A percentile compares a stretch with the other conserved stretches of the same genome.
These are phyloP conservation scores for Macaca nemestrina DNA, from an alignment of 2,113 vertebrate genomes.

Conservation along the genomic window DNA sequence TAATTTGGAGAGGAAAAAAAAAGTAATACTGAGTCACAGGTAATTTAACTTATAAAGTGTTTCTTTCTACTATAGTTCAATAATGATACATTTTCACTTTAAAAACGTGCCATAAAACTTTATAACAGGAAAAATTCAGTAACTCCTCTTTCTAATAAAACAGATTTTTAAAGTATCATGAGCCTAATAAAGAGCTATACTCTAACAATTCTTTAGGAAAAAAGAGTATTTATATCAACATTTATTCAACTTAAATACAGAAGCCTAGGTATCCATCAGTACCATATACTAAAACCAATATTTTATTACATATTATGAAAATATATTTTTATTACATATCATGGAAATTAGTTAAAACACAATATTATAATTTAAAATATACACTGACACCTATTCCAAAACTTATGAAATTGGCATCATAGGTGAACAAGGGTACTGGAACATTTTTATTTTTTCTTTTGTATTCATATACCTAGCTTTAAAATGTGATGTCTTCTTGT, in stretches of 20 bases:
- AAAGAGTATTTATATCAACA: background rate
- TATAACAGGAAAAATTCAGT: slow-evolving; percentile 15
- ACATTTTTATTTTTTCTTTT: background rate
- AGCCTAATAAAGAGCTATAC: background rate
- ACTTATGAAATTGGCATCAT: background rate
- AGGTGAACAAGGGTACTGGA: background rate
- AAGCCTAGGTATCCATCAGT: background rate
- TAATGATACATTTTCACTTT: slow-evolving; percentile 40
- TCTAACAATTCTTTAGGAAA: background rate
- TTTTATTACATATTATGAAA: background rate
- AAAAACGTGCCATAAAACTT: background rate
- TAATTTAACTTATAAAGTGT: background rate
- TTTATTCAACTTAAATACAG: background rate
- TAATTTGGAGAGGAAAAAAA: background rate
- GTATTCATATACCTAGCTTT: background rate
- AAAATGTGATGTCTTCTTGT: background rate
- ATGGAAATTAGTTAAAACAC: background rate
- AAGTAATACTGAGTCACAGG: background rate
- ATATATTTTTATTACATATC: background rate
- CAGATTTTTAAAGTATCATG: background rate
- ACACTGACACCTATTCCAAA: background rate
- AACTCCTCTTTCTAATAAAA: slow-evolving; percentile 36
- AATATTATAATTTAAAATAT: background rate
- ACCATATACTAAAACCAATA: background rate
- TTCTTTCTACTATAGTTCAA: background rate